These are phyloP conservation scores for Leptopilina syphax DNA, from an alignment of 2,888 invertebrate species.

Conservation along the genomic window DNA sequence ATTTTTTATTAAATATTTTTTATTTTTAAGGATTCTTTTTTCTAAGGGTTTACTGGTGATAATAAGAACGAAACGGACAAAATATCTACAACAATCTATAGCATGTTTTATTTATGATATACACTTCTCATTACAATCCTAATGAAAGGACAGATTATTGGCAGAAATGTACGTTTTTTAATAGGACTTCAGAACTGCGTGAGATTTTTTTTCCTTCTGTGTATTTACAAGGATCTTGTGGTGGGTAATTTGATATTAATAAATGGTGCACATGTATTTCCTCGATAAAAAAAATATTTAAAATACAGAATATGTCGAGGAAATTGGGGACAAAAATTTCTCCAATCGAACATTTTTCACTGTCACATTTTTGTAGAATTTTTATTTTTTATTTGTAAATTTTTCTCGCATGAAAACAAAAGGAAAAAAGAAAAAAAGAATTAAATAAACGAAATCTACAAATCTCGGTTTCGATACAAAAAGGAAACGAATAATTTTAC, in stretches of 20 bases:
- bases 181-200: slow-evolving; percentile 55
- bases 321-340: slow-evolving; percentile 12
- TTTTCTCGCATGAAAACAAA: too few species aligned
- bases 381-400: neutral
- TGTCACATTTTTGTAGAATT: slow-evolving; percentile 24
- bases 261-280: slow-evolving; percentile 46
- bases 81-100: slow-evolving; percentile 63
- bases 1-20: too few species aligned
- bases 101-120: slow-evolving; percentile 62
- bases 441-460: too few species aligned
- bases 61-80: neutral
- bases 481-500: too few species aligned
- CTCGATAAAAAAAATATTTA: slow-evolving; percentile 25
- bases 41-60: neutral
- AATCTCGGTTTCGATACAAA: too few species aligned
- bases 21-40: too few species aligned
- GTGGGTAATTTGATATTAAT: slow-evolving; percentile 50
- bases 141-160: slow-evolving; percentile 52
- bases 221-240: slow-evolving; percentile 63
- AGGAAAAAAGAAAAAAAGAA: too few species aligned
- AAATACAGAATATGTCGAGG: slow-evolving; percentile 22
- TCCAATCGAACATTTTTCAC: neutral
- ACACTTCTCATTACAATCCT: slow-evolving; percentile 55
- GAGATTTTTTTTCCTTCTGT: neutral
- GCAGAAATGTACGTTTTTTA: slow-evolving; percentile 47